These are phyloP conservation scores for Astreopora myriophthalma DNA, from an alignment of 64 coral and sea anemone species.

Conservation along the genomic window DNA sequence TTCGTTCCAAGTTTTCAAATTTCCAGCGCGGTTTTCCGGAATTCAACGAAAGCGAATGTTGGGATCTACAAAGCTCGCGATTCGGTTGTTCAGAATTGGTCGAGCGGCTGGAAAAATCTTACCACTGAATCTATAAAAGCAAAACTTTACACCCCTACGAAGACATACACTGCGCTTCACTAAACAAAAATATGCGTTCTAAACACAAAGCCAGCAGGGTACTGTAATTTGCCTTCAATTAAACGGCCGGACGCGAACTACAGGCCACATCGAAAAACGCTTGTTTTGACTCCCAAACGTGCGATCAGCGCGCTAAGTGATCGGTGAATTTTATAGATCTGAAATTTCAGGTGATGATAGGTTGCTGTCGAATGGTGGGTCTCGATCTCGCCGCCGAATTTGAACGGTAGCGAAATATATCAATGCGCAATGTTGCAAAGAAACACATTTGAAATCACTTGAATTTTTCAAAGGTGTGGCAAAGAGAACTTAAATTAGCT, in stretches of 20 bases:
- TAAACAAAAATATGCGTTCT: constrained; percentile 11
- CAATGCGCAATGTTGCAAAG: constrained; percentile 19
- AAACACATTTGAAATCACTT: constrained; percentile 2
- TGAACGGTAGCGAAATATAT: background rate
- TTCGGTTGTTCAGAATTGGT: background rate
- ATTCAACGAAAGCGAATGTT: background rate
- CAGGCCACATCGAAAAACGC: background rate
- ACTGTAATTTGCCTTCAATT: background rate
- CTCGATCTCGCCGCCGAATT: too few species aligned
- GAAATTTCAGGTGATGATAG: constrained; percentile 34
- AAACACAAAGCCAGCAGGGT: background rate
- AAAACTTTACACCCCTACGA: constrained; percentile 8
- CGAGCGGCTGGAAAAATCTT: background rate
- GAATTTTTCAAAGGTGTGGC: constrained; percentile 33
- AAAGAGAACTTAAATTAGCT: background rate
- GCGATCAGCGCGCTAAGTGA: background rate
- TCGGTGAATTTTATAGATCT: background rate
- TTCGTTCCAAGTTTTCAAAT: constrained; percentile 2
- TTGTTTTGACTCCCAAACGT: background rate
- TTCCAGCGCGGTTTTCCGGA: background rate
- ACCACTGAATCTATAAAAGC: background rate
- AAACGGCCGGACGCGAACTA: background rate
- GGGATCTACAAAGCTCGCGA: background rate
- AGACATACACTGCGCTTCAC: background rate
- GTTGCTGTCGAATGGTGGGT: background rate